These are phyloP conservation scores for Aurelia coerulea DNA, from an alignment of 30 jellyfish, hydroid and myxozoan species.

Conservation along the genomic window DNA sequence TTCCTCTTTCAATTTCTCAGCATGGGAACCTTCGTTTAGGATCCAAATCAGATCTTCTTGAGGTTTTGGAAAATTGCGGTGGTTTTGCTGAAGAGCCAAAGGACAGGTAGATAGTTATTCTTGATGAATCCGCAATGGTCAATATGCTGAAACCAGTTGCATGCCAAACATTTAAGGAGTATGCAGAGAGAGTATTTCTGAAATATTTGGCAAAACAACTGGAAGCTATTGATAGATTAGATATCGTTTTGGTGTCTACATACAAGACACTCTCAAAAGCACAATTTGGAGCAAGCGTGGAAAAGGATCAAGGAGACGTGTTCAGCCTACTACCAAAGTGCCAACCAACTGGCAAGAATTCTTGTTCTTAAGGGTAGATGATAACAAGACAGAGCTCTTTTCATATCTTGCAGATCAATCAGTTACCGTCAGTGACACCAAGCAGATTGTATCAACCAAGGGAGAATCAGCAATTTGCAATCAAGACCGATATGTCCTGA, in stretches of 20 bases:
- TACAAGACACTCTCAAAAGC: neutral
- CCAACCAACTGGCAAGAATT: conserved; percentile 24
- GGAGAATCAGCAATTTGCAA: conserved; percentile 12
- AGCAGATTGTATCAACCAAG: neutral
- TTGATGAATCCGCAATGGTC: conserved; percentile 19
- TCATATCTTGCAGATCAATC: neutral
- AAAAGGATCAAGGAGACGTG: neutral
- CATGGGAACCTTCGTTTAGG: conserved; percentile 15
- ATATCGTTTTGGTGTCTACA: conserved; percentile 20
- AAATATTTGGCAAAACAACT: neutral
- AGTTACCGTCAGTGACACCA: neutral
- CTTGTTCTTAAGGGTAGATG: neutral
- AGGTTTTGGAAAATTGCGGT: conserved; percentile 1
- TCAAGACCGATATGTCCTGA: neutral
- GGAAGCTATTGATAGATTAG: neutral
- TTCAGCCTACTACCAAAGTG: neutral
- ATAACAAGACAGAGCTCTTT: conserved; percentile 7
- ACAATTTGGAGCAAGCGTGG: conserved; percentile 7
- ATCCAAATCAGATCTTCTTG: conserved; percentile 14
- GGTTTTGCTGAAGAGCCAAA: neutral
- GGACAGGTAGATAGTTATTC: neutral
- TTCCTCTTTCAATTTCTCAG: conserved; percentile 34
- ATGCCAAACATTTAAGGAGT: conserved; percentile 7
- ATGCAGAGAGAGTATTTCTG: conserved; percentile 6
- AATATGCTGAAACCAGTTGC: conserved; percentile 10